phyloP scores from a whole-genome alignment of 1,140 invertebrate species.

The Pseudomyrmex pallidus region DNA sequence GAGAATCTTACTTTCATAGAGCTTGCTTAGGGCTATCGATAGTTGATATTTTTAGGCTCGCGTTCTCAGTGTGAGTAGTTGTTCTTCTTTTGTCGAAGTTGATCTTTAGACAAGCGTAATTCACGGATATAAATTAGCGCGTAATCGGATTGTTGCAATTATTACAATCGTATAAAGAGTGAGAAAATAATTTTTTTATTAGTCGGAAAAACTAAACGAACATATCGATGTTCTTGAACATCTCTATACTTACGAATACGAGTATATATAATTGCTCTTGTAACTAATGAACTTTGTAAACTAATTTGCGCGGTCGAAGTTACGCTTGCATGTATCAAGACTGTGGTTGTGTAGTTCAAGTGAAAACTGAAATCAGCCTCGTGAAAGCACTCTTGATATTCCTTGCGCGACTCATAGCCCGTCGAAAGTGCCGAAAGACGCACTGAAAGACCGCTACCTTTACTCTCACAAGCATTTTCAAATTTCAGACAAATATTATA shows the following conservation, averaged over 20 bases:
- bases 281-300: background rate
- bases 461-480: constrained; percentile 1
- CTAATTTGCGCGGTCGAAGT: constrained; percentile 14
- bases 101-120: background rate
- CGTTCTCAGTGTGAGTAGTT: constrained; percentile 21
- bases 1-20: constrained; percentile 23
- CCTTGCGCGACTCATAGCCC: constrained; percentile 69
- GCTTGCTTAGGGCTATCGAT: constrained; percentile 41
- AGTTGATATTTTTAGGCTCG: constrained; percentile 18
- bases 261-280: background rate
- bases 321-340: constrained; percentile 59
- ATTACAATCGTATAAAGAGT: background rate
- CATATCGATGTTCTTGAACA: constrained; percentile 6
- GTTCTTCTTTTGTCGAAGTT: constrained; percentile 31
- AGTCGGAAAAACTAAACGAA: too few species aligned
- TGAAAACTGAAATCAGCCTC: constrained; percentile 75
- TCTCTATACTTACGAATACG: background rate
- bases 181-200: too few species aligned
- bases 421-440: constrained; percentile 17
- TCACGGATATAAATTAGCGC: background rate
- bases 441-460: constrained; percentile 9
- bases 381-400: constrained; percentile 47
- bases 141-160: background rate
- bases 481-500: background rate
- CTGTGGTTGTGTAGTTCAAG: constrained; percentile 76